These are phyloP conservation scores for Enteromius argenteus DNA, from an alignment of 2,797 vertebrate species.

Conservation along the genomic window DNA sequence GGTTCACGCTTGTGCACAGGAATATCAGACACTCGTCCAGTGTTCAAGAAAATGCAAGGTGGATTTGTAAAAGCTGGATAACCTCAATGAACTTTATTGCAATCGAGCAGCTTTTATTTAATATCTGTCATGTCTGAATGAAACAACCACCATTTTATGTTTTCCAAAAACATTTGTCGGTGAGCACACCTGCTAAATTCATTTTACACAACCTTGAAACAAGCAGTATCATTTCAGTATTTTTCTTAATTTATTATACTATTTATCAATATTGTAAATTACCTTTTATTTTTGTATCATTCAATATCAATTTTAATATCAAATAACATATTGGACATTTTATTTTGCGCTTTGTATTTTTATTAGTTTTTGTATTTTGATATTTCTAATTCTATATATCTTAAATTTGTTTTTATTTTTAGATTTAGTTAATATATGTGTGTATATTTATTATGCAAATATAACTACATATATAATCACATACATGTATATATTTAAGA, in stretches of 20 bases:
- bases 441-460: no score
- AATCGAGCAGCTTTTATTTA: background rate
- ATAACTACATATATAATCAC: no score
- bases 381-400: no score
- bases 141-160: background rate
- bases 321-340: background rate
- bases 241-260: background rate
- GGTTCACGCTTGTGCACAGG: background rate
- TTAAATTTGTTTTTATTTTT: no score
- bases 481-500: no score
- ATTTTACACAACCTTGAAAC: background rate
- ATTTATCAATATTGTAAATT: background rate
- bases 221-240: background rate
- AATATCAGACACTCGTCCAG: background rate
- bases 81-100: background rate
- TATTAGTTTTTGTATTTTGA: background rate
- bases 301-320: background rate
- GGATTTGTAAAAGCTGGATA: background rate
- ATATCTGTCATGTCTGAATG: background rate
- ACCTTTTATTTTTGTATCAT: no score
- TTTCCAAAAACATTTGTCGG: background rate
- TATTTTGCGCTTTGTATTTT: background rate
- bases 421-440: no score
- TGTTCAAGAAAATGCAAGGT: background rate
- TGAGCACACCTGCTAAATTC: background rate